Evolutionary conservation across 2,888 invertebrate genomes (phyloP), one percentile per base, ranked within the genome.

Genomic region (Oeneis ivallda): DNA sequence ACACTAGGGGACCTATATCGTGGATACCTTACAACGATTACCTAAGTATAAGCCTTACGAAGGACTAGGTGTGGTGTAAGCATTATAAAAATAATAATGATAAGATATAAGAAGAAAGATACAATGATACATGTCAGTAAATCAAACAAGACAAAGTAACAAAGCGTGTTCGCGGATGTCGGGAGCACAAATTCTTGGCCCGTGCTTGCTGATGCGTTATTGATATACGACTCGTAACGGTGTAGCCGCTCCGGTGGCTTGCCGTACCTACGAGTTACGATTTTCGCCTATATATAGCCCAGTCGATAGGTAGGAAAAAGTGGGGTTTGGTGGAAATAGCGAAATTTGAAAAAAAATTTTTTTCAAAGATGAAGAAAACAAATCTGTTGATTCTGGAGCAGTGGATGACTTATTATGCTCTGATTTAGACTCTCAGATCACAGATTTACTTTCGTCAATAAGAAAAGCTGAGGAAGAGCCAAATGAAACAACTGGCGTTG

Each of bases 391-490:
- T 47, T 2, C 2, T 13, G n/a, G n/a, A n/a, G 10, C 34, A 32
- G 17, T 3, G 2, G 43, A 43, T 15, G 41, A 52, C 4, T 52
- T 61, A 61, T 4, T 61, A 52, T 5, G n/a, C 17, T 49, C 66
- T 10, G 77, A 70, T 32, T 68, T 88, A 2, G 85, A 87, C 32
- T 71, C 76, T 4, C 86, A 88, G 71, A 87, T 87, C 32, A 72
- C 70, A 3, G 82, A 85, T 43, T 72, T 89, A n/a, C 74, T 88
- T 0, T 68, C 78, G 0, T 75, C 82, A 2, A 84, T 87, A 47
- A 76, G 77, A 45, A 72, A 65, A 41, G 57, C 13, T 9, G 53
- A 62, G 13, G 13, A 5, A 11, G 34, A 57, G 13, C 1, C 10
- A 5, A 43, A 47, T 52, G 1, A n/a, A 50, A 13, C 41, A 41